Percentiles rank a stretch among this genome's conserved stretches.
Conservation (phyloP, 2,113 vertebrate genomes). For the Nestor notabilis region DNA sequence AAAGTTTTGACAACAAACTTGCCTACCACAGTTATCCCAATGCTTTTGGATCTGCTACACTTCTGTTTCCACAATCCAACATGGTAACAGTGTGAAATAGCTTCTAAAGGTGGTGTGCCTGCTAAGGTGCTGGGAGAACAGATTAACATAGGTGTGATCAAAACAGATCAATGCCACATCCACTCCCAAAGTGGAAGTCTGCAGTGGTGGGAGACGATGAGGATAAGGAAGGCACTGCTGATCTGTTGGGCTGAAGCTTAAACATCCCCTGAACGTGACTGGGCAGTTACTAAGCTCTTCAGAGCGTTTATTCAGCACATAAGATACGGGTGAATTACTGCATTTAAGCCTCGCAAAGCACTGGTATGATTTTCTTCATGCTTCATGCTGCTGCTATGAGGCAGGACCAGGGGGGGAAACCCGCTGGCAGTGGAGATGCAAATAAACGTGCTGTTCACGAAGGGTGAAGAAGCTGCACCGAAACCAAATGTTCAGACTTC, state of each 20-base stretch:
- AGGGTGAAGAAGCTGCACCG: rapidly evolving
- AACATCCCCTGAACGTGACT: neutral
- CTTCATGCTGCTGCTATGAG: neutral
- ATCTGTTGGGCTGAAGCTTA: neutral
- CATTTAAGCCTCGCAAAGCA: neutral
- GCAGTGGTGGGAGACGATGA: neutral
- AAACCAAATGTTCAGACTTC: neutral
- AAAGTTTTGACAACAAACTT: neutral
- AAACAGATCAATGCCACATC: neutral
- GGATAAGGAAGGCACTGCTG: neutral
- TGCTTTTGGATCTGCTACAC: rapidly evolving
- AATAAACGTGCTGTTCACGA: rapidly evolving
- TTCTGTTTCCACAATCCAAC: neutral
- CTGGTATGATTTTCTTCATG: neutral
- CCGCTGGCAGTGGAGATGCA: neutral
- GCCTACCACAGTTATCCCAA: rapidly evolving
- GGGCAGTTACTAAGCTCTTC: neutral
- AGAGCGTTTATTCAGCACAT: rapidly evolving
- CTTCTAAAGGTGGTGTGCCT: neutral
- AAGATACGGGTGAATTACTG: no score
- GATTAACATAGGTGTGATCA: neutral
- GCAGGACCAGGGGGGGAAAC: neutral
- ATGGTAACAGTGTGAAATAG: rapidly evolving
- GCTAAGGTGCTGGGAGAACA: neutral
- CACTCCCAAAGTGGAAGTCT: rapidly evolving